phyloP scores from a whole-genome alignment of 2,888 invertebrate species.

The Phasia obesa region DNA sequence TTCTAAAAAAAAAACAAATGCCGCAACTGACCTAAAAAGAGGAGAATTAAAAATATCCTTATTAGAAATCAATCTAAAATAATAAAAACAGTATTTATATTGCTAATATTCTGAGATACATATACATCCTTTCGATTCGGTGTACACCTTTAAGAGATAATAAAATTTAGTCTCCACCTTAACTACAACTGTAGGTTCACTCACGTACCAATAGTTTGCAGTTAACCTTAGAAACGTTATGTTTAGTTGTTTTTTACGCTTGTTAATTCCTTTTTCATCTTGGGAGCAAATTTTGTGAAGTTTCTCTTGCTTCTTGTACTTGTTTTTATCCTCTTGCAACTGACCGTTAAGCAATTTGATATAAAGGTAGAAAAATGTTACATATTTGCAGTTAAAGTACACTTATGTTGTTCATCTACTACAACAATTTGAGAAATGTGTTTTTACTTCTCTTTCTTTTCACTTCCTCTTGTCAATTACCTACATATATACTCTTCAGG shows the following conservation, averaged over 20 bases:
- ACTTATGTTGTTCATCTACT: constrained; percentile 39
- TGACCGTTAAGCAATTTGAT: constrained; percentile 36
- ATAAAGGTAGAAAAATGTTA: constrained; percentile 21
- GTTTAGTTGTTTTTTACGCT: background rate
- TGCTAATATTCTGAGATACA: too few relatives aligned
- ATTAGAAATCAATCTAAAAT: too few relatives aligned
- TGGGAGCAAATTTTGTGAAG: background rate
- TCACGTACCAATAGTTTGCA: constrained; percentile 57
- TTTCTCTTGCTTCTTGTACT: background rate
- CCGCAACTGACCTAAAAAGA: too few relatives aligned
- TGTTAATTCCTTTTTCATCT: background rate
- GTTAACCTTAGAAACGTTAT: constrained; percentile 48
- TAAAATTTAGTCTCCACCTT: background rate
- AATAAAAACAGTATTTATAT: too few relatives aligned
- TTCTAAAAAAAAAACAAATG: too few relatives aligned
- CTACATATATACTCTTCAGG: background rate
- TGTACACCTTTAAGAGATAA: background rate
- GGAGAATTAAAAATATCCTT: too few relatives aligned
- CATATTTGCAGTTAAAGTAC: constrained; percentile 40
- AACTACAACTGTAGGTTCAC: background rate
- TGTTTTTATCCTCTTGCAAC: constrained; percentile 7
- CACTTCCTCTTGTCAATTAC: constrained; percentile 29
- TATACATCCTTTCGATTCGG: background rate
- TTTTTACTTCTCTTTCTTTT: constrained; percentile 9
- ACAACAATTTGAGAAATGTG: constrained; percentile 4